Conservation (phyloP, 1,140 invertebrate species). For the Zaprionus gabonicus region DNA sequence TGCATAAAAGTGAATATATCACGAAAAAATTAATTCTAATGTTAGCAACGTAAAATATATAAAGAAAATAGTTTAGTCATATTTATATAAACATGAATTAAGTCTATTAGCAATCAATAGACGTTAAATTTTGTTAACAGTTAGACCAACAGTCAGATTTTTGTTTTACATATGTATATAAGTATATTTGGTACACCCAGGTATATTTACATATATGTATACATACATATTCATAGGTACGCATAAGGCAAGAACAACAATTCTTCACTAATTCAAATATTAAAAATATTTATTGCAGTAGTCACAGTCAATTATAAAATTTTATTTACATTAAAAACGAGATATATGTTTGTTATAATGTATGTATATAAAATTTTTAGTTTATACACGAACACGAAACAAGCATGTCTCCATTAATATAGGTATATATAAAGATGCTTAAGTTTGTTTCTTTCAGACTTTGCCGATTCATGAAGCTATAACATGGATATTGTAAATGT, state of each 20-base stretch:
- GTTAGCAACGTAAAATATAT: slow-evolving; percentile 1
- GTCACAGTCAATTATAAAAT: neutral
- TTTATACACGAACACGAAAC: neutral
- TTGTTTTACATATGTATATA: neutral
- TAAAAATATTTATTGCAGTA: neutral
- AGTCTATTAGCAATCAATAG: neutral
- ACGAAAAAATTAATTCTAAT: slow-evolving; percentile 18
- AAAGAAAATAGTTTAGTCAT: neutral
- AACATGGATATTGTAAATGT: slow-evolving; percentile 33
- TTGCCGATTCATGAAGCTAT: neutral
- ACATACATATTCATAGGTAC: slow-evolving; percentile 1
- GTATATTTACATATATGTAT: slow-evolving; percentile 1
- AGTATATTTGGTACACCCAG: neutral
- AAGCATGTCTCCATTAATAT: neutral
- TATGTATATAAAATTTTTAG: neutral
- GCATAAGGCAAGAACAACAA: slow-evolving; percentile 7
- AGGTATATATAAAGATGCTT: neutral
- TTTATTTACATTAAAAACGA: neutral
- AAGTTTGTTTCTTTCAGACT: slow-evolving; percentile 1
- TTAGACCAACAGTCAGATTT: neutral
- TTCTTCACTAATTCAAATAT: slow-evolving; percentile 7
- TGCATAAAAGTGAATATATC: slow-evolving; percentile 21
- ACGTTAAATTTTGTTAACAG: neutral
- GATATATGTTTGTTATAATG: neutral
- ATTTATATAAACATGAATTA: neutral